Percentiles rank a stretch among this genome's conserved stretches.
Conservation (phyloP, 2,113 vertebrate species). For the Oncorhynchus gorbuscha region DNA sequence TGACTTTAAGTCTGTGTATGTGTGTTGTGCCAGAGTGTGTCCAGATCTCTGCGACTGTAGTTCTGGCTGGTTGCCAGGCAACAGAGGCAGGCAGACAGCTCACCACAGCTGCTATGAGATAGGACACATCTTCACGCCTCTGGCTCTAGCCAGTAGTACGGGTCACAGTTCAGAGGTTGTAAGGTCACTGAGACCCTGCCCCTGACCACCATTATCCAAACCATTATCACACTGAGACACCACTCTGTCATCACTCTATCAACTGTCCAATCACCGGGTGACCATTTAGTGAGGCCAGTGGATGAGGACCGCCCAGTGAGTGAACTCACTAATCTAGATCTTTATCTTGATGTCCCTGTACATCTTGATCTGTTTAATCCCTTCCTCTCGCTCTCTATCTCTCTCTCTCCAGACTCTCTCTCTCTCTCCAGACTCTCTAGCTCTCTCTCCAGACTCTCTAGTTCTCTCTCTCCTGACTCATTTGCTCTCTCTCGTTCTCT, state of each 20-base stretch:
- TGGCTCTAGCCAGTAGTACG: constrained; percentile 52
- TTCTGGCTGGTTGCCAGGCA: constrained; percentile 77
- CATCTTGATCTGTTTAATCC: constrained; percentile 7
- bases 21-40: constrained; percentile 42
- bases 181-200: background rate
- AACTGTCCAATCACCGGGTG: background rate
- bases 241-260: constrained; percentile 11
- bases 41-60: constrained; percentile 62
- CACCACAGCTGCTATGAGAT: constrained; percentile 47
- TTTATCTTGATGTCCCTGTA: too few relatives aligned
- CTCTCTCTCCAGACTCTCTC: background rate
- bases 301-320: background rate
- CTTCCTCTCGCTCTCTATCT: background rate
- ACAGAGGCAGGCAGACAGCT: constrained; percentile 69
- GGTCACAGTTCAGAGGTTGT: constrained; percentile 34
- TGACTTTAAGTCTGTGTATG: constrained; percentile 22
- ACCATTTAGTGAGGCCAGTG: background rate
- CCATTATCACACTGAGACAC: background rate
- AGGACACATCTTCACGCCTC: constrained; percentile 50
- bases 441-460: too few relatives aligned
- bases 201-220: background rate
- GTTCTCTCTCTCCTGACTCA: background rate
- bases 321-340: too few relatives aligned
- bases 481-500: too few relatives aligned
- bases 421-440: background rate